These are phyloP conservation scores for Actias luna DNA, from an alignment of 2,888 invertebrate species.

Conservation along the genomic window DNA sequence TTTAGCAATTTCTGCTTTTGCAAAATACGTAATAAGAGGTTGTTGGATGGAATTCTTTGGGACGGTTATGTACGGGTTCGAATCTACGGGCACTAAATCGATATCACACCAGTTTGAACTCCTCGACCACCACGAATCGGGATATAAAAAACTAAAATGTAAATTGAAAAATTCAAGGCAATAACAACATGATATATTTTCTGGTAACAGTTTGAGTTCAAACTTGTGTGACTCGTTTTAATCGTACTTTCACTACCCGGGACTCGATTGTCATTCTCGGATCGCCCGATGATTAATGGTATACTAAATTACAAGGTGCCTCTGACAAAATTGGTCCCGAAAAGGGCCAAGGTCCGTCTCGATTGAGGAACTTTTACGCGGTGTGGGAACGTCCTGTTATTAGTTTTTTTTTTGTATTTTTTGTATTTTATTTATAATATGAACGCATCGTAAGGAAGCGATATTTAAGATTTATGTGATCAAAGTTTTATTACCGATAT, in stretches of 20 bases:
- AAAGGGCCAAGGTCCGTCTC: conserved; percentile 50
- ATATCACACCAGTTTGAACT: no score
- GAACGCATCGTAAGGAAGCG: conserved; percentile 44
- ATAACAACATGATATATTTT: neutral
- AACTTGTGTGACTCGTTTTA: neutral
- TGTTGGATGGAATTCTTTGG: no score
- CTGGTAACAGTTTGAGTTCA: neutral
- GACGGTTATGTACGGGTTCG: no score
- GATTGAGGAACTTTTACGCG: conserved; percentile 50
- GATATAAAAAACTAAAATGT: no score
- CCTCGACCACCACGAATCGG: no score
- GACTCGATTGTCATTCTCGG: conserved; percentile 61
- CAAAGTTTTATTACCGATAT: conserved; percentile 40
- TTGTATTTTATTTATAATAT: neutral
- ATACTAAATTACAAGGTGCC: conserved; percentile 70
- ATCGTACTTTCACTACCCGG: conserved; percentile 48
- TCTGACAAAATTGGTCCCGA: conserved; percentile 61
- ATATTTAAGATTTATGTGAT: conserved; percentile 41
- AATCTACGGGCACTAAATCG: no score
- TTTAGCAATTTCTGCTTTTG: no score
- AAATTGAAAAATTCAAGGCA: neutral
- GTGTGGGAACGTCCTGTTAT: conserved; percentile 70
- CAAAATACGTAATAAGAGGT: no score
- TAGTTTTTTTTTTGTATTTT: conserved; percentile 46
- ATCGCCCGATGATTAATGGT: conserved; percentile 66